Evolutionary conservation across 2,888 invertebrate species (phyloP), one percentile per base, ranked within the genome.

Genomic region (Lymantria dispar): DNA sequence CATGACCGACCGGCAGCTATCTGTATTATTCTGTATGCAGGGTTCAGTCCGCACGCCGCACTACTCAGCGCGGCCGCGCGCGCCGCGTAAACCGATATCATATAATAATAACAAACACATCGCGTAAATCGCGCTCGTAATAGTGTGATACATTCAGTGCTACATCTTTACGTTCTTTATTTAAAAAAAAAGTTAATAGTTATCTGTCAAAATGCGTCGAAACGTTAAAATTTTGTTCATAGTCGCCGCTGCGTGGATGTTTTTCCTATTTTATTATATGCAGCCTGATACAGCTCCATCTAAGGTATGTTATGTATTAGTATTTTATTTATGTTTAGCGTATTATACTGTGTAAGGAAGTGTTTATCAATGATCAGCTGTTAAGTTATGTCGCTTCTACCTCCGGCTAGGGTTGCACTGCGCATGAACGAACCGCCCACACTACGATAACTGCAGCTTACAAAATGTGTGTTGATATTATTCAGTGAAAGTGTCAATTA

Each of bases 21-120:
- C 72, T 67, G 68, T 62, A 62, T 59, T 68, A 63, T 55, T 69
- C 58, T 64, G 65, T 65, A 67, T 62, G 60, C 68, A 62, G 61
- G 68, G 70, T 67, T 83, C 79, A 88, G 86, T 87, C 74, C 76
- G 80, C 78, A 76, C 72, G 73, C 74, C 81, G 85, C 82, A 78
- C 78, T 78, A 70, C 64, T 58, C 56, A 80, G 90, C 86, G 90
- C 89, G 90, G 88, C 85, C 83, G 89, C 85, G 88, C 87, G 88
- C 87, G 88, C 87, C 83, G 85, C 83, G 62, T 48, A 46, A 8
- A n/a, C n/a, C 62, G 45, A 45, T 51, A 54, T 56, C 58, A 70
- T 72, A 69, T 68, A 70, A 74, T 68, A 70, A 74, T 67, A 58
- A 72, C 70, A 71, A 75, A 72, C 75, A 72, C 68, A 70, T 62